Percentiles rank a stretch among this genome's conserved stretches.
phyloP scores from a whole-genome alignment of 2,888 invertebrate genomes.

The Drosophila colorata region DNA sequence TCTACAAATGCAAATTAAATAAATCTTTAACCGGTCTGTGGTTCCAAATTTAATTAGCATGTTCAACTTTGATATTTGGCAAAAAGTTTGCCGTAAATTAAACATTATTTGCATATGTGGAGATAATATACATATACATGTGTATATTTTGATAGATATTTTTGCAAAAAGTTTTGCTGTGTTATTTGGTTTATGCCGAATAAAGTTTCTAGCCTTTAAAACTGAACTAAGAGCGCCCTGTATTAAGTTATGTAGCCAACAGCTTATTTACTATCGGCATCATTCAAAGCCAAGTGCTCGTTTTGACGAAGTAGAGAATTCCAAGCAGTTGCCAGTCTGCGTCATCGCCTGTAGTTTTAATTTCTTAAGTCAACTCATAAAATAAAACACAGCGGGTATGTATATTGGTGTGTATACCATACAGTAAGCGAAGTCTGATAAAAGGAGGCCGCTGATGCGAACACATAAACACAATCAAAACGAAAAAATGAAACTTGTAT shows the following conservation, averaged over 20 bases:
- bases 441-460: conserved; percentile 10
- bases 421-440: background rate
- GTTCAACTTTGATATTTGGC: conserved; percentile 73
- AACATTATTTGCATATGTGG: conserved; percentile 14
- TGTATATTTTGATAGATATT: background rate
- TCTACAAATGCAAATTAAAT: conserved; percentile 36
- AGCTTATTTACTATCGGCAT: background rate
- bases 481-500: conserved; percentile 14
- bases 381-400: background rate
- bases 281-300: conserved; percentile 6
- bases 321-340: conserved; percentile 12
- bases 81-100: conserved; percentile 37
- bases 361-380: conserved; percentile 25
- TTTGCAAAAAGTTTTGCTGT: background rate
- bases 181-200: no score
- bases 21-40: conserved; percentile 51
- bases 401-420: background rate
- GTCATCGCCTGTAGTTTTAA: conserved; percentile 34
- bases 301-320: conserved; percentile 11
- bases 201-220: background rate
- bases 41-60: conserved; percentile 45
- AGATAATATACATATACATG: background rate
- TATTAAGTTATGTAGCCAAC: background rate
- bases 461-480: conserved; percentile 2
- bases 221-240: conserved; percentile 1